Evolutionary conservation across 2,888 invertebrate genomes (phyloP).

Genomic region (Noctua janthe): DNA sequence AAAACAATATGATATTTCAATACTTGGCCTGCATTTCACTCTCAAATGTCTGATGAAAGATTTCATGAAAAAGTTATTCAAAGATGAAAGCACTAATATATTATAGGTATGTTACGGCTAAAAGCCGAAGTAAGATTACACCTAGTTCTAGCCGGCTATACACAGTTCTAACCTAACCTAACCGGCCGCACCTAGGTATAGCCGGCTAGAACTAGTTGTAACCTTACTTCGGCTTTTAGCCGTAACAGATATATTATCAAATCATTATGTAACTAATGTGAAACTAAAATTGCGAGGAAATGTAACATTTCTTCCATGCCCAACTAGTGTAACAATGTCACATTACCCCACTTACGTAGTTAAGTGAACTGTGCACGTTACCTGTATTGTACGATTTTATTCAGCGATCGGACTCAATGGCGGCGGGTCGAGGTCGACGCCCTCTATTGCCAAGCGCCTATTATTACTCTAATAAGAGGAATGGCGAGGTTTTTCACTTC

Average conservation of each 20-base stretch:
- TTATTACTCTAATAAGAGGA: slow-evolving; percentile 49
- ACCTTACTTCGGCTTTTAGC: too few species aligned
- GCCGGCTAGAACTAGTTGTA: too few species aligned
- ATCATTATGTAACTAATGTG: neutral
- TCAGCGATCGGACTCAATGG: slow-evolving; percentile 42
- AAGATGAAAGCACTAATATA: neutral
- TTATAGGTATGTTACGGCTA: too few species aligned
- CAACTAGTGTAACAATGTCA: slow-evolving; percentile 10
- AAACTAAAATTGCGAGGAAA: too few species aligned
- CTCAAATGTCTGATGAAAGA: too few species aligned
- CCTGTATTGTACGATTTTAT: slow-evolving; percentile 58
- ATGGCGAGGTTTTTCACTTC: slow-evolving; percentile 44
- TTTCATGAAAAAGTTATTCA: neutral
- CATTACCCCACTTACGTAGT: slow-evolving; percentile 37
- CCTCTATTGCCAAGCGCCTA: slow-evolving; percentile 47
- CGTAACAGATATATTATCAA: neutral
- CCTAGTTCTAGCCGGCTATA: too few species aligned
- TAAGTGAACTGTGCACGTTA: slow-evolving; percentile 44
- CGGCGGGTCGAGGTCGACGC: slow-evolving; percentile 38
- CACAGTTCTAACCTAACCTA: too few species aligned
- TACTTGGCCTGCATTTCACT: too few species aligned
- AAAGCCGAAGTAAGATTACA: too few species aligned
- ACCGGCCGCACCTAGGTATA: too few species aligned
- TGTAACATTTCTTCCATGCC: neutral
- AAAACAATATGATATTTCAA: too few species aligned